Evolutionary conservation across 1,140 invertebrate genomes (phyloP).

Genomic region (Pectinophora gossypiella): DNA sequence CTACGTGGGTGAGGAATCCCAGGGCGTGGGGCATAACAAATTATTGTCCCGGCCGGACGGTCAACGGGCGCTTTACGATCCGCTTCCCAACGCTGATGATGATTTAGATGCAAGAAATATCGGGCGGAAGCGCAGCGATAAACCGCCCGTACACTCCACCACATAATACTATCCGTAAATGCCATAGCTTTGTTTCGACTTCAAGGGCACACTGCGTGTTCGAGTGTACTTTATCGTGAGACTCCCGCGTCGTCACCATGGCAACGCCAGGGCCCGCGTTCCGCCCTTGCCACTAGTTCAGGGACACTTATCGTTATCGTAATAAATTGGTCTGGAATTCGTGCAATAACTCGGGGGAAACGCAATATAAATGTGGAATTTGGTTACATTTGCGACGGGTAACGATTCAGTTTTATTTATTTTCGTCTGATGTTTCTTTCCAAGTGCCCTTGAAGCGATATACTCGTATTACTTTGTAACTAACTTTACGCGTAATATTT

Average conservation of each 20-base stretch:
- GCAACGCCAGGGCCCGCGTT: constrained; percentile 43
- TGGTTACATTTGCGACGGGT: constrained; percentile 5
- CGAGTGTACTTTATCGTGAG: not conserved
- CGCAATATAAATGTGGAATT: constrained; percentile 46
- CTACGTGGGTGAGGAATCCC: constrained; percentile 31
- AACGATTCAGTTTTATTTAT: not conserved
- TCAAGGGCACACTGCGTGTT: too few species aligned
- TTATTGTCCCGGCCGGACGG: constrained; percentile 48
- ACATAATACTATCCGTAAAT: too few species aligned
- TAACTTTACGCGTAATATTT: too few species aligned
- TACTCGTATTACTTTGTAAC: too few species aligned
- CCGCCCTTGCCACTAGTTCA: constrained; percentile 53
- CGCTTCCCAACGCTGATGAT: constrained; percentile 61
- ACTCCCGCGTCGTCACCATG: constrained; percentile 38
- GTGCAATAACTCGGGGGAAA: constrained; percentile 49
- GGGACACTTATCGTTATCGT: constrained; percentile 68
- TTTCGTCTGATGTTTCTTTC: not conserved
- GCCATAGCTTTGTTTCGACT: too few species aligned
- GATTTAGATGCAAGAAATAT: constrained; percentile 70
- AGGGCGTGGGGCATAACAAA: constrained; percentile 50
- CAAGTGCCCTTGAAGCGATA: too few species aligned
- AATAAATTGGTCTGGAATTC: constrained; percentile 68
- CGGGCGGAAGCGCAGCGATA: constrained; percentile 56
- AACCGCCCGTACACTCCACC: too few species aligned
- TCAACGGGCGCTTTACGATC: constrained; percentile 59